These are phyloP conservation scores for Microcaecilia unicolor DNA, from an alignment of 2,797 vertebrate species.

Conservation along the genomic window DNA sequence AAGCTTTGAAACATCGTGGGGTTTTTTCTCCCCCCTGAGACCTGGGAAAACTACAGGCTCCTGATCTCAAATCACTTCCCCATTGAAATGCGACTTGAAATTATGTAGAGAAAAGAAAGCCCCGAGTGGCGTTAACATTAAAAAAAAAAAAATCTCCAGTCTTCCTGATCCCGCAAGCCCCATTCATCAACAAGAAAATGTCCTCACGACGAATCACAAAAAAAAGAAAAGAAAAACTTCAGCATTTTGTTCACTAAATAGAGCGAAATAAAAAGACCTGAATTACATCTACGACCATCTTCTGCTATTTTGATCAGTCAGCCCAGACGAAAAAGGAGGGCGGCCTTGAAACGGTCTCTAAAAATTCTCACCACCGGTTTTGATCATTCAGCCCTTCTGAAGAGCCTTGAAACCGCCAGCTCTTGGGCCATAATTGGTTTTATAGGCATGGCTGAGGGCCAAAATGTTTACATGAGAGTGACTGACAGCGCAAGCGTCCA, in stretches of 20 bases:
- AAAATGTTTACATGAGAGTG: constrained; percentile 63
- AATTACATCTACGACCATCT: constrained; percentile 41
- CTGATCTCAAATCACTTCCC: no score
- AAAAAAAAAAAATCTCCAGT: no score
- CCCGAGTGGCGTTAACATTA: no score
- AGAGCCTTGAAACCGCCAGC: constrained; percentile 77
- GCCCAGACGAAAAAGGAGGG: constrained; percentile 32
- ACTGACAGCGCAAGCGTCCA: constrained; percentile 52
- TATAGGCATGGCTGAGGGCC: constrained; percentile 75
- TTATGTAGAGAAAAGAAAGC: no score
- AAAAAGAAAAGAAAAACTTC: constrained; percentile 24
- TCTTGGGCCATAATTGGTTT: constrained; percentile 81
- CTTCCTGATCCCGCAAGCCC: neutral
- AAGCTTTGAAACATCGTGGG: no score
- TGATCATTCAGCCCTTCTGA: constrained; percentile 66
- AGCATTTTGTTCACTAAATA: constrained; percentile 24
- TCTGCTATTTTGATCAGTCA: constrained; percentile 53
- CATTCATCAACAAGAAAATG: neutral
- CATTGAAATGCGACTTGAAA: no score
- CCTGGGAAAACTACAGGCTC: no score
- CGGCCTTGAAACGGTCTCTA: constrained; percentile 59
- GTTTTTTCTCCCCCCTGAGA: no score
- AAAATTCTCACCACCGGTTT: constrained; percentile 69
- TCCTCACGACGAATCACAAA: constrained; percentile 7
- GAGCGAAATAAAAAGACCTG: constrained; percentile 24